phyloP scores from a whole-genome alignment of 2,888 invertebrate species.

The Hyposoter didymator region DNA sequence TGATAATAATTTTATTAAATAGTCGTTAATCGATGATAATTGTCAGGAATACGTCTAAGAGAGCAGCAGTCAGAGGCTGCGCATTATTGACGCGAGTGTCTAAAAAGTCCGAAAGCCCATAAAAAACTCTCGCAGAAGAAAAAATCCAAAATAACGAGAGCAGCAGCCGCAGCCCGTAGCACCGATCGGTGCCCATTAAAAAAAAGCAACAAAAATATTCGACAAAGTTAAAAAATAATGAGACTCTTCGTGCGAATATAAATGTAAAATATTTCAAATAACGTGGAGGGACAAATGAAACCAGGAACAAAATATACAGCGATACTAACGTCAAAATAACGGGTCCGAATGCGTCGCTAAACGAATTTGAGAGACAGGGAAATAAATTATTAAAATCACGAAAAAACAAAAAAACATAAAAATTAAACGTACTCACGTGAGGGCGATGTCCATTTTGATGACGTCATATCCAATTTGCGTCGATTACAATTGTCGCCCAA shows the following conservation, averaged over 20 bases:
- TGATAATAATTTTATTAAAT: constrained; percentile 60
- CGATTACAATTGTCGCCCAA: constrained; percentile 45
- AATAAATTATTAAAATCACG: not conserved
- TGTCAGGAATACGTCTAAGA: constrained; percentile 24
- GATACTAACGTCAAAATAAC: constrained; percentile 1
- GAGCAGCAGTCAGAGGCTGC: constrained; percentile 34
- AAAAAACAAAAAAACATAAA: not conserved
- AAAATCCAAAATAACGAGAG: constrained; percentile 2
- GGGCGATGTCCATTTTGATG: constrained; percentile 30
- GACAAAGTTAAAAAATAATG: constrained; percentile 1
- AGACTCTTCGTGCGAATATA: constrained; percentile 42
- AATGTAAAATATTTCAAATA: constrained; percentile 50
- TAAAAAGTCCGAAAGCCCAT: not conserved
- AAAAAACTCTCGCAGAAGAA: constrained; percentile 22
- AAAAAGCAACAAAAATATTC: constrained; percentile 31
- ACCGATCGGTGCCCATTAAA: not conserved
- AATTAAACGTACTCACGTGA: not conserved
- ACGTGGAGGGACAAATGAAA: constrained; percentile 1
- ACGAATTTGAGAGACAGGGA: constrained; percentile 46
- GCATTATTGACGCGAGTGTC: constrained; percentile 1
- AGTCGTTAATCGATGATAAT: constrained; percentile 55
- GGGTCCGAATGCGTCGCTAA: constrained; percentile 53
- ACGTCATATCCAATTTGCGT: constrained; percentile 31
- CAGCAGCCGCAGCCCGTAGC: not conserved
- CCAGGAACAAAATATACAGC: constrained; percentile 32